Conservation (phyloP, 2,113 vertebrate genomes). For the Oryzias celebensis region DNA sequence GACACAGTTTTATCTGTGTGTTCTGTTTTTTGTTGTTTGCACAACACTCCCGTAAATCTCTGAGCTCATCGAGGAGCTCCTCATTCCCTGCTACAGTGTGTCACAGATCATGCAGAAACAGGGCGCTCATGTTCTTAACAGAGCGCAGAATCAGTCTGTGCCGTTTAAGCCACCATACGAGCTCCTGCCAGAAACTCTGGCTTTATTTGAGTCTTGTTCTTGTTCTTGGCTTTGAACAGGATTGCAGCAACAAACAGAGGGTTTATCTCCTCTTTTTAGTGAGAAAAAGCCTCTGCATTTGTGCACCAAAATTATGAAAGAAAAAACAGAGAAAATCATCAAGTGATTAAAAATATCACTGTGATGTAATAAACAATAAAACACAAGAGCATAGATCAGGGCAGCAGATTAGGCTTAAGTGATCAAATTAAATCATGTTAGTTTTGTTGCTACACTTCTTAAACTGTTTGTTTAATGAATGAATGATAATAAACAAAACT, state of each 20-base stretch:
- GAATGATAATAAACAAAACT: too few species aligned
- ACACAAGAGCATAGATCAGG: too few species aligned
- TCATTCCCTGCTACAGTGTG: constrained; percentile 35
- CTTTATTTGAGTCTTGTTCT: constrained; percentile 14
- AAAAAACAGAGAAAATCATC: neutral
- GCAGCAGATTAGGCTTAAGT: too few species aligned
- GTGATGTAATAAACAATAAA: too few species aligned
- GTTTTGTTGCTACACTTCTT: too few species aligned
- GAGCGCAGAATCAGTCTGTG: constrained; percentile 20
- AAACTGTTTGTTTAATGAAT: too few species aligned
- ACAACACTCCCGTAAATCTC: constrained; percentile 31
- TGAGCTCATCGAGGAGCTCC: constrained; percentile 33
- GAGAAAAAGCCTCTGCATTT: neutral
- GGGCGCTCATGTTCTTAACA: constrained; percentile 39
- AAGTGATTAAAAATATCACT: too few species aligned
- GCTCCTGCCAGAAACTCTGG: constrained; percentile 22
- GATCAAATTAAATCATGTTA: too few species aligned
- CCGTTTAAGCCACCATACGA: constrained; percentile 35
- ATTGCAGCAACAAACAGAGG: constrained; percentile 3
- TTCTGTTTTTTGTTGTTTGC: constrained; percentile 30
- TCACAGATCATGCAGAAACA: constrained; percentile 40
- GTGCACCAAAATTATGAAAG: neutral
- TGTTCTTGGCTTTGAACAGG: constrained; percentile 13
- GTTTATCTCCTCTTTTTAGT: constrained; percentile 5
- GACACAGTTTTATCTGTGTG: constrained; percentile 25